These are phyloP conservation scores for Dryas iulia DNA, from an alignment of 1,140 invertebrate species.

Conservation along the genomic window DNA sequence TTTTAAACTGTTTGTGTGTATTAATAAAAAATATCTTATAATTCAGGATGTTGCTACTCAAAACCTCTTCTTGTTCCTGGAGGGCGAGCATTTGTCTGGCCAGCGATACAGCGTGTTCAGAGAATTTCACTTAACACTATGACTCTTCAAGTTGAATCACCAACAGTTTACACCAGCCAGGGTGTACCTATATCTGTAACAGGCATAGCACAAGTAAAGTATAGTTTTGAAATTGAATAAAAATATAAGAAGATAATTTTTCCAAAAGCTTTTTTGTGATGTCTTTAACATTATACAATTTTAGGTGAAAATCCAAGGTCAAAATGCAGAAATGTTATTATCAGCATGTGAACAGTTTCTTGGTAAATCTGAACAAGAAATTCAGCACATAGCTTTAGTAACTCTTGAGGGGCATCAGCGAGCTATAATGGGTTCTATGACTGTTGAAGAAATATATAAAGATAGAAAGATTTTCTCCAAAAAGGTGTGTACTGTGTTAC, in stretches of 20 bases:
- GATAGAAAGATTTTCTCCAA: conserved; percentile 99
- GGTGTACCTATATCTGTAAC: conserved; percentile 98
- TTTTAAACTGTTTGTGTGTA: not conserved
- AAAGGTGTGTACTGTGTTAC: conserved; percentile 81
- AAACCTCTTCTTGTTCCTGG: conserved; percentile 96
- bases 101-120: conserved; percentile 95
- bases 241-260: not conserved
- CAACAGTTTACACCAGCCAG: conserved; percentile 96
- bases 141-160: conserved; percentile 95
- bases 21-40: conserved; percentile 4
- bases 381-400: conserved; percentile 95
- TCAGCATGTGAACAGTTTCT: conserved; percentile 98
- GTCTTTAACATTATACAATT: not conserved
- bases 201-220: conserved; percentile 94
- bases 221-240: not conserved
- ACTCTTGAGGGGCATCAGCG: conserved; percentile 98
- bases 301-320: conserved; percentile 88
- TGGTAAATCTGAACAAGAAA: conserved; percentile 94
- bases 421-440: conserved; percentile 99
- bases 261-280: not conserved
- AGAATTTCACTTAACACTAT: conserved; percentile 98
- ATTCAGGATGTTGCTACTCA: conserved; percentile 92
- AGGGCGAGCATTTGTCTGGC: conserved; percentile 98
- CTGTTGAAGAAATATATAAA: conserved; percentile 99
- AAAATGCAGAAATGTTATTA: conserved; percentile 97